phyloP scores from a whole-genome alignment of 2,888 invertebrate species.

The Actias luna region DNA sequence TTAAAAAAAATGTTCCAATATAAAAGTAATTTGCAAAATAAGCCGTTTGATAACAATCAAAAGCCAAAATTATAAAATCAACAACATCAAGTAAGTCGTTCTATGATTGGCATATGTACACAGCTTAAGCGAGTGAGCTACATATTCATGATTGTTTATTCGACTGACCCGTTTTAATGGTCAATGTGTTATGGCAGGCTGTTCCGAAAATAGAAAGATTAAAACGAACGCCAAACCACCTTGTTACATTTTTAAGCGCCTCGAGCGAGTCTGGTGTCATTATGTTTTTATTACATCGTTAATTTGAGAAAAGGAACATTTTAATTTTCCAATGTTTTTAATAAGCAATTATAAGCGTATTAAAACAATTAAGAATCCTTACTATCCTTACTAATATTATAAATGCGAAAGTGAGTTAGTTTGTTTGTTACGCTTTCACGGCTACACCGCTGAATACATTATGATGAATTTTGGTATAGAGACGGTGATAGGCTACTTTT shows the following conservation, averaged over 20 bases:
- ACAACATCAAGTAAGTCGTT: constrained; percentile 23
- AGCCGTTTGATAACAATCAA: no score
- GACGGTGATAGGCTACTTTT: no score
- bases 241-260: constrained; percentile 54
- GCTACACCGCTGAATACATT: no score
- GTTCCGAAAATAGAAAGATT: constrained; percentile 59
- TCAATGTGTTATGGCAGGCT: constrained; percentile 33
- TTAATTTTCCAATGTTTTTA: constrained; percentile 10
- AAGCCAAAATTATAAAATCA: constrained; percentile 16
- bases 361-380: not conserved
- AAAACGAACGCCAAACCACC: constrained; percentile 48
- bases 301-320: constrained; percentile 20
- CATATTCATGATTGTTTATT: constrained; percentile 56
- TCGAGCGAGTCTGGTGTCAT: constrained; percentile 20
- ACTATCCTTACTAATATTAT: no score
- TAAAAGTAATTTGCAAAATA: no score
- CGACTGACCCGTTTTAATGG: constrained; percentile 47
- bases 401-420: no score
- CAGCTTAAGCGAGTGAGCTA: constrained; percentile 44
- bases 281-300: constrained; percentile 15
- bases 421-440: no score
- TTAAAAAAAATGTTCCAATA: no score
- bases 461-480: no score
- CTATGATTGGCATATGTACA: constrained; percentile 57
- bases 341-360: not conserved